These are phyloP conservation scores for Desoria tigrina DNA, from an alignment of 2,888 invertebrate genomes.

Conservation along the genomic window DNA sequence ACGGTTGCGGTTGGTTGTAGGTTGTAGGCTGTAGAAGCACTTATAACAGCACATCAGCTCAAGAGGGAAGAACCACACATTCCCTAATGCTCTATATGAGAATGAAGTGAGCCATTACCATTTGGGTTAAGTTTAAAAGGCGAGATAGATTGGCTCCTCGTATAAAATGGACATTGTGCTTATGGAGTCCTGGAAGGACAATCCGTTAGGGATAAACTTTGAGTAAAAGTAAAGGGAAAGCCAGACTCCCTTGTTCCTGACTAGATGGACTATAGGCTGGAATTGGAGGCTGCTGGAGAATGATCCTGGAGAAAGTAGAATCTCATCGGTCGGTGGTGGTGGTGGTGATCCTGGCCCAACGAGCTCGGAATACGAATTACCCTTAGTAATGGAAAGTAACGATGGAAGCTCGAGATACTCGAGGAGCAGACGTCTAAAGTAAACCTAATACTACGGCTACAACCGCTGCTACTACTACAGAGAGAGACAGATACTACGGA, in stretches of 20 bases:
- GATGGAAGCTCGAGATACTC: neutral
- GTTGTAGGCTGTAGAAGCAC: no score
- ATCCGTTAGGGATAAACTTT: constrained; percentile 8
- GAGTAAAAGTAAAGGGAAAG: constrained; percentile 3
- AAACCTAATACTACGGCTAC: neutral
- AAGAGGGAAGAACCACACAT: no score
- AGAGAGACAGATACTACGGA: no score
- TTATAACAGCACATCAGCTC: no score
- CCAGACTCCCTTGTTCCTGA: no score
- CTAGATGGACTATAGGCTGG: neutral
- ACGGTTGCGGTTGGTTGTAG: no score
- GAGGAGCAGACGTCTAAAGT: neutral
- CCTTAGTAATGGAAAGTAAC: constrained; percentile 3
- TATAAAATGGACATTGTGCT: neutral
- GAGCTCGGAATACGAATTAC: constrained; percentile 5
- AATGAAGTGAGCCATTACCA: neutral
- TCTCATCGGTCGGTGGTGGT: neutral
- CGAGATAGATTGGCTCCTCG: neutral
- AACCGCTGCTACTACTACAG: neutral
- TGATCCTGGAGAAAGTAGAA: neutral
- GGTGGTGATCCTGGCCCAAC: neutral
- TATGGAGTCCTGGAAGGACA: neutral
- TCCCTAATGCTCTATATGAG: no score
- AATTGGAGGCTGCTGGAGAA: neutral
- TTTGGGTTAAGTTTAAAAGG: neutral